Base-by-base conservation (phyloP, 2,113 vertebrate genomes). In the Periophthalmus modestus region DNA sequence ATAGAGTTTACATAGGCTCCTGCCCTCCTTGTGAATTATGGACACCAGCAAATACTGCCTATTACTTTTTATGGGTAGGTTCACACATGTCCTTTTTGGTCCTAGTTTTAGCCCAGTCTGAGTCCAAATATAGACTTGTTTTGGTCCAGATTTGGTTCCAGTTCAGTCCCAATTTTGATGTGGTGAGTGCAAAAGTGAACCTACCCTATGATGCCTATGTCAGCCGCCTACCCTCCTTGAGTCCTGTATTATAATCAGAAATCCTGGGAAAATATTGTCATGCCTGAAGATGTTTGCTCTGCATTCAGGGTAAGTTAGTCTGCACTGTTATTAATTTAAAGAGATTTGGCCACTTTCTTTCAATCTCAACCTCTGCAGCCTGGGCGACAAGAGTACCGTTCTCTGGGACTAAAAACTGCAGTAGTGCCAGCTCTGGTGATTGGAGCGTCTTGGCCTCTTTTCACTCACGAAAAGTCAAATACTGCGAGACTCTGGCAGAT, bases 401-500 rank as follows among this genome's bases (percentile, higher is more conserved):
- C 52, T 67, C 61, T 68, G 52, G 70, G 5, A 24, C 66, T 62
- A 23, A 68, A 59, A 66, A 36, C 61, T 65, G 61, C 71, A 9
- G 52, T 43, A 5, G 59, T 47, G 2, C 71, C 68, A 34, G 59
- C 71, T 4, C 4, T 69, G 66, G 21, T 87, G 67, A 82, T 80
- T 66, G 66, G 50, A 71, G 65, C 80, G 7, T 71, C 78, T 85
- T 66, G 28, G 54, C 61, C 77, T 48, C 68, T 80, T 87, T 81
- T 65, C 75, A 71, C 82, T 82, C 83, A 73, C 82, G 82, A 75
- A 34, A 81, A 82, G 86, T 79, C 77, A 2, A 72, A 78, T 73
- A 28, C 80, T 74, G 80, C 85, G 86, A 86, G 85, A 78, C 84
- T 77, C 75, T 75, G 86, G 82, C 86, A 85, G 82, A 88, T 86